These are phyloP conservation scores for Atta texana DNA, from an alignment of 1,140 invertebrate species.

Conservation along the genomic window DNA sequence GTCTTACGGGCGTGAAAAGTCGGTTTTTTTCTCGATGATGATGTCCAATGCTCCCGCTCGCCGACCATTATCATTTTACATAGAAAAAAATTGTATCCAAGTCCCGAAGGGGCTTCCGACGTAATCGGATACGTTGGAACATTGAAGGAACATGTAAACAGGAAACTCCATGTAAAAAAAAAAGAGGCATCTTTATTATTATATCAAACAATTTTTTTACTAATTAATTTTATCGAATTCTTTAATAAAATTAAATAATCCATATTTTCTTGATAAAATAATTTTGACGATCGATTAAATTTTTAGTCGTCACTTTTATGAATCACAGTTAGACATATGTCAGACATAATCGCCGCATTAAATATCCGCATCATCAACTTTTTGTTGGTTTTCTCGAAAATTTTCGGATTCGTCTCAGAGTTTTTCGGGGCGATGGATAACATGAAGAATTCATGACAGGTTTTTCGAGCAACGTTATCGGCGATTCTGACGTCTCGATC, in stretches of 20 bases:
- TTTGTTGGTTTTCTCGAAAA: background rate
- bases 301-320: background rate
- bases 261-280: background rate
- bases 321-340: background rate
- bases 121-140: slow-evolving; percentile 33
- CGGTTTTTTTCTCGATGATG: slow-evolving; percentile 26
- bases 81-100: slow-evolving; percentile 27
- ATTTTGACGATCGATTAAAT: background rate
- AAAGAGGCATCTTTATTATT: background rate
- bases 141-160: slow-evolving; percentile 28
- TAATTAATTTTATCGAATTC: background rate
- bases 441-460: slow-evolving; percentile 67
- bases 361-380: slow-evolving; percentile 18
- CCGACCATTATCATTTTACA: slow-evolving; percentile 40
- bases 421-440: slow-evolving; percentile 52
- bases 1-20: slow-evolving; percentile 53
- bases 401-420: slow-evolving; percentile 28
- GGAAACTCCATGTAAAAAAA: background rate
- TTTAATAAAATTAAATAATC: background rate
- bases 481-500: slow-evolving; percentile 58
- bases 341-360: background rate
- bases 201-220: background rate
- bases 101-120: slow-evolving; percentile 11
- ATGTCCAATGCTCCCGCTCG: background rate
- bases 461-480: slow-evolving; percentile 42